These are phyloP conservation scores for Oscheius sp. DNA, from an alignment of 2,888 invertebrate genomes.

Conservation along the genomic window DNA sequence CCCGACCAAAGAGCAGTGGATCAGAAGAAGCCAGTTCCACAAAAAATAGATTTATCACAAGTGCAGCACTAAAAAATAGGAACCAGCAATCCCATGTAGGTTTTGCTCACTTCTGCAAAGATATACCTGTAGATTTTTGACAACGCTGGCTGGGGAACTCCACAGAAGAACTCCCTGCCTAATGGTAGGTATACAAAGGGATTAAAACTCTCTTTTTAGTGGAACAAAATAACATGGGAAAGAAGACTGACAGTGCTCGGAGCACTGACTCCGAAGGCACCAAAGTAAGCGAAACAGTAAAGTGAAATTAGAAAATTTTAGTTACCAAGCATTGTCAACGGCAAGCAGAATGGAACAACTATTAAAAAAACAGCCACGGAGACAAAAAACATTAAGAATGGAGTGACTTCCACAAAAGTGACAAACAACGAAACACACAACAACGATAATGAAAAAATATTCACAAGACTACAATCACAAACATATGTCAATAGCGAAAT, in stretches of 20 bases:
- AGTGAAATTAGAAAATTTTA: background rate
- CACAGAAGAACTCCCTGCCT: background rate
- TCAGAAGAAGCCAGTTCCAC: background rate
- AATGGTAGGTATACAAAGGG: background rate
- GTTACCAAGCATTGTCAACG: background rate
- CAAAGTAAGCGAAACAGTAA: too few species aligned
- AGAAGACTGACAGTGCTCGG: background rate
- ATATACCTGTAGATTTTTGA: slow-evolving; percentile 14
- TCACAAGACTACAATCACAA: too few species aligned
- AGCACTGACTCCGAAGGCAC: background rate
- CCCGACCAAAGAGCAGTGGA: slow-evolving; percentile 21
- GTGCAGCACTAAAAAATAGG: slow-evolving; percentile 30
- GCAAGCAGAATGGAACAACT: background rate
- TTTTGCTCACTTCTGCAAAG: too few species aligned
- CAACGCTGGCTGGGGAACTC: background rate
- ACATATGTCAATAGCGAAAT: background rate
- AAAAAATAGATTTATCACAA: slow-evolving; percentile 28
- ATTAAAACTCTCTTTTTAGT: background rate
- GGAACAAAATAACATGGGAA: background rate
- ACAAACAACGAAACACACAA: background rate
- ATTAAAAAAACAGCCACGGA: background rate
- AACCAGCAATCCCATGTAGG: slow-evolving; percentile 25
- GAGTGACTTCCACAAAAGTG: background rate
- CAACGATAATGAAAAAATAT: background rate
- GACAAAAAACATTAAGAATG: background rate